Evolutionary conservation across 2,113 vertebrate species (phyloP).

Genomic region (Cisticola juncidis): DNA sequence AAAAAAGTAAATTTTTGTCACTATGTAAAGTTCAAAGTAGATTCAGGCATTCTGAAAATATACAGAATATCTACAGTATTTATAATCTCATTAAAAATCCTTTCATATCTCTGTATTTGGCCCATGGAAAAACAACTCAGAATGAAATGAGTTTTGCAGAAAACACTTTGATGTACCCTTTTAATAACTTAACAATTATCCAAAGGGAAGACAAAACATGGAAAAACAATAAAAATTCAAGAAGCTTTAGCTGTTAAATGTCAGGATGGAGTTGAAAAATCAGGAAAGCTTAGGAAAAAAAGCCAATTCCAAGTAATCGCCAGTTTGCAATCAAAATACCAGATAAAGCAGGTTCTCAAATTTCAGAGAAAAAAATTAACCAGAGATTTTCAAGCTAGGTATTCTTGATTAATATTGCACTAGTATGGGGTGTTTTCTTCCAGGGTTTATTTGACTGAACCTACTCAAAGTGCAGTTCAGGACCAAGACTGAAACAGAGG

Average conservation of each 20-base stretch:
- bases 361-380: not conserved
- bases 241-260: not conserved
- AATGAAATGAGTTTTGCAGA: not conserved
- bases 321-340: not conserved
- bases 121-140: not conserved
- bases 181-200: not conserved
- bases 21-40: not conserved
- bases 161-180: not conserved
- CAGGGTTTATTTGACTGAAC: not conserved
- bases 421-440: not conserved
- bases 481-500: not conserved
- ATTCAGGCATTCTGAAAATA: not conserved
- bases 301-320: not conserved
- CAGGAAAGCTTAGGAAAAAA: not conserved
- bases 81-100: not conserved
- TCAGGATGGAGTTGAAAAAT: not conserved
- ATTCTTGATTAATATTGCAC: not conserved
- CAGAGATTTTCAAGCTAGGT: not conserved
- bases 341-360: not conserved
- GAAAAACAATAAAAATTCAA: not conserved
- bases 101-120: not conserved
- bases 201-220: not conserved
- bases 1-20: not conserved
- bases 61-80: not conserved
- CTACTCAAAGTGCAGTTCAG: not conserved